These are phyloP conservation scores for Dynastes grantii DNA, from an alignment of 2,888 invertebrate genomes.

Conservation along the genomic window DNA sequence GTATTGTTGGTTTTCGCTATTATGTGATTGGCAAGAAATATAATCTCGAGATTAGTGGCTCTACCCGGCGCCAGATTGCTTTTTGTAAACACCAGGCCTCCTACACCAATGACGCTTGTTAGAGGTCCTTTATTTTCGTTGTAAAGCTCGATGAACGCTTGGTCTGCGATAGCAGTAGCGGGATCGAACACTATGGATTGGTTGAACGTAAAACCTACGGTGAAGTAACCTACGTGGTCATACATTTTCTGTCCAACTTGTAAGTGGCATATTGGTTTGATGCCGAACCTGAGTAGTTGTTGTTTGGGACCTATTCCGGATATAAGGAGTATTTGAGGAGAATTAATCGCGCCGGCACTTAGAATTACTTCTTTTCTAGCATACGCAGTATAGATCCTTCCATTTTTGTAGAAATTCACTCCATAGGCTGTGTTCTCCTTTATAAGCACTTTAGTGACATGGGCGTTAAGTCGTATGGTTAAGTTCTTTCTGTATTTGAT, in stretches of 20 bases:
- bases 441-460: slow-evolving; percentile 67
- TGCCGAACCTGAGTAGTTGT: slow-evolving; percentile 72
- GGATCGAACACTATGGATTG: too few relatives aligned
- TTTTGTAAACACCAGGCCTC: slow-evolving; percentile 76
- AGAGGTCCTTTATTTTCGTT: slow-evolving; percentile 69
- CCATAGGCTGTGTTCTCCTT: slow-evolving; percentile 67
- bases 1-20: slow-evolving; percentile 60
- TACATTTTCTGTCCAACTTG: slow-evolving; percentile 77
- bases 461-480: slow-evolving; percentile 66
- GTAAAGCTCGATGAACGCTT: slow-evolving; percentile 51
- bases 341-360: slow-evolving; percentile 86
- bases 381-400: slow-evolving; percentile 70
- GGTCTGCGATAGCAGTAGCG: too few relatives aligned
- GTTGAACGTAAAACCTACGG: too few relatives aligned
- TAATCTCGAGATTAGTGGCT: slow-evolving; percentile 79
- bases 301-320: slow-evolving; percentile 79
- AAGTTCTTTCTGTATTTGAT: slow-evolving; percentile 68
- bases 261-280: slow-evolving; percentile 75
- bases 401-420: slow-evolving; percentile 76
- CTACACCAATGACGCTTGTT: slow-evolving; percentile 73
- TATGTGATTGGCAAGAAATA: slow-evolving; percentile 74
- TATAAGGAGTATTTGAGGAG: slow-evolving; percentile 88
- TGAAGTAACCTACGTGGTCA: slow-evolving; percentile 75
- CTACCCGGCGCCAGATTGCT: slow-evolving; percentile 68
- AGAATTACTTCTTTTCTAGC: slow-evolving; percentile 85